Conservation (phyloP, 2,113 vertebrate genomes). For the Macquaria ambigua region DNA sequence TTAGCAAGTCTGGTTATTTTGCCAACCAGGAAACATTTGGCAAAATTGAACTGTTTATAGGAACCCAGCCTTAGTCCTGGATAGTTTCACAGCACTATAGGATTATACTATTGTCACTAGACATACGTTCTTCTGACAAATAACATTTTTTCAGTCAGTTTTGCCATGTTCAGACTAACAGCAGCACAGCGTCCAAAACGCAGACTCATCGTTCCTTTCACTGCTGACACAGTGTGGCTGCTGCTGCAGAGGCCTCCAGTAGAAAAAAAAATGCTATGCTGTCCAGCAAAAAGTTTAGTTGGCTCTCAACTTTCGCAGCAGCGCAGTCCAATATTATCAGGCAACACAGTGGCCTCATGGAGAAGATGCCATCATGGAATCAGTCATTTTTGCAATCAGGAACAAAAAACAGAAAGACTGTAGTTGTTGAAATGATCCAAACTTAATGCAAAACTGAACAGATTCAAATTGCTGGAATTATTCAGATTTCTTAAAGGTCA, state of each 20-base stretch:
- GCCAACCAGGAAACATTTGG: neutral
- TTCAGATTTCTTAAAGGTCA: neutral
- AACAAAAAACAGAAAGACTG: neutral
- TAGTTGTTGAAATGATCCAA: neutral
- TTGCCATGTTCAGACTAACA: neutral
- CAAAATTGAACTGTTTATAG: neutral
- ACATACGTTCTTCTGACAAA: neutral
- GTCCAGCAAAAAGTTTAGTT: conserved; percentile 3
- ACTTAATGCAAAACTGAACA: neutral
- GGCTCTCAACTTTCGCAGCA: neutral
- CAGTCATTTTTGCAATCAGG: neutral
- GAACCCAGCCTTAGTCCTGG: neutral
- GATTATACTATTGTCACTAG: neutral
- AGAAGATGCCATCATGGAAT: neutral
- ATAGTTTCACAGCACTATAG: neutral
- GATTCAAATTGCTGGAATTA: neutral
- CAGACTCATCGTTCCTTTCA: conserved; percentile 28
- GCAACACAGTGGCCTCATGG: neutral
- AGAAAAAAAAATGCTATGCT: neutral
- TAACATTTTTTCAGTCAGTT: neutral
- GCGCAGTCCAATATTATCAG: neutral
- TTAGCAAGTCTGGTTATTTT: neutral
- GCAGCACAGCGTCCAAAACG: neutral
- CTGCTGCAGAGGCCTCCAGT: conserved; percentile 3
- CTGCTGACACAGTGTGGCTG: conserved; percentile 32